Percentiles rank a stretch among this genome's conserved stretches.
Evolutionary conservation across 2,888 invertebrate species (phyloP).

Genomic region (Hirtodrosophila histrioides): DNA sequence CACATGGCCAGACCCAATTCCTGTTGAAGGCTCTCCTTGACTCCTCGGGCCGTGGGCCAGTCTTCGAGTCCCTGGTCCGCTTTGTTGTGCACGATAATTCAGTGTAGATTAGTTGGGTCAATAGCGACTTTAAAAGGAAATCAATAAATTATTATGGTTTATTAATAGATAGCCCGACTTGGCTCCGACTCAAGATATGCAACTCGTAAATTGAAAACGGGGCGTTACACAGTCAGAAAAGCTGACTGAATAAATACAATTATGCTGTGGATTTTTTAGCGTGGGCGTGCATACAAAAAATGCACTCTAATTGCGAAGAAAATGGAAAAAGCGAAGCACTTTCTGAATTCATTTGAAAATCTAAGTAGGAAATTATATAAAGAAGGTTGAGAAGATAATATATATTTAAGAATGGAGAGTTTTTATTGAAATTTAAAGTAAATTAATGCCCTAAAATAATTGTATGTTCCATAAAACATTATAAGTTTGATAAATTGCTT

Average conservation of each 20-base stretch:
- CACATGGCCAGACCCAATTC: slow-evolving; percentile 15
- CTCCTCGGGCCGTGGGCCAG: slow-evolving; percentile 12
- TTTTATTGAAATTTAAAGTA: no score
- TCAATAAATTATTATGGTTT: slow-evolving; percentile 79
- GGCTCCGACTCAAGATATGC: slow-evolving; percentile 52
- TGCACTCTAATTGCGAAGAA: no score
- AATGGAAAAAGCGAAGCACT: no score
- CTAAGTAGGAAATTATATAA: no score
- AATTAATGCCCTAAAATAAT: no score
- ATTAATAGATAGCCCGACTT: slow-evolving; percentile 63
- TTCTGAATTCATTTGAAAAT: no score
- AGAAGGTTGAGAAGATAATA: no score
- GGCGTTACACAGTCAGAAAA: slow-evolving; percentile 44
- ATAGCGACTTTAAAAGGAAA: slow-evolving; percentile 68
- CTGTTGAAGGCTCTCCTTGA: slow-evolving; percentile 20
- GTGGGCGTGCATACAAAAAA: slow-evolving; percentile 19
- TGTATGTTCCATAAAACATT: no score
- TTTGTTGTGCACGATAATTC: slow-evolving; percentile 60
- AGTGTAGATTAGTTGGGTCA: slow-evolving; percentile 77
- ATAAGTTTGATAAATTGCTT: no score
- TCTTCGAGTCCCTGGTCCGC: slow-evolving; percentile 1
- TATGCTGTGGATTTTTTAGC: not conserved
- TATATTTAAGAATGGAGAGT: no score
- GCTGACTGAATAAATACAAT: slow-evolving; percentile 6
- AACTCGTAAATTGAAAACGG: slow-evolving; percentile 58